Conservation (phyloP, 2,888 invertebrate species). For the Norana najaformis region DNA sequence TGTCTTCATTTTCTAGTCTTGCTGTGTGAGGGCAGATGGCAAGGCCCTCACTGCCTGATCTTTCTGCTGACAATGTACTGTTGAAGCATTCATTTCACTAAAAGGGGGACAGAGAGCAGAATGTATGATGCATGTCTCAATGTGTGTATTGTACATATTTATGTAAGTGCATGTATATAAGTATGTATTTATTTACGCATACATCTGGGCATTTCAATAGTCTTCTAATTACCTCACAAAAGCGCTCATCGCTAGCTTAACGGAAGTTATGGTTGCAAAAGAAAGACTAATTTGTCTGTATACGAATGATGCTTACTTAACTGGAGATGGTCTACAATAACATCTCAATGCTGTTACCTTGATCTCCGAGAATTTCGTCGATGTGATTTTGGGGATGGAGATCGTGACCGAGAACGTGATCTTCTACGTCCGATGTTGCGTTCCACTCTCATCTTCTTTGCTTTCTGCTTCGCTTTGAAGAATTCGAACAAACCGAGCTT, state of each 20-base stretch:
- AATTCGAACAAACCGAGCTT: conserved; percentile 95
- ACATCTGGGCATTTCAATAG: too few relatives aligned
- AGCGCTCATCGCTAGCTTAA: too few relatives aligned
- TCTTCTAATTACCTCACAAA: too few relatives aligned
- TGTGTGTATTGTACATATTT: too few relatives aligned
- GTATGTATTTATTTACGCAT: too few relatives aligned
- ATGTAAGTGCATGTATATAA: too few relatives aligned
- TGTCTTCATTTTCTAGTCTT: not conserved
- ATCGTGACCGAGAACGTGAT: conserved; percentile 47
- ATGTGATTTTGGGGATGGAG: conserved; percentile 47
- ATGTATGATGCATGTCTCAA: too few relatives aligned
- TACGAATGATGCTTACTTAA: not conserved
- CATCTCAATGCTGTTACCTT: not conserved
- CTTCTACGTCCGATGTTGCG: conserved; percentile 37
- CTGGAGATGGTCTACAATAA: not conserved
- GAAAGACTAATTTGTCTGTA: not conserved
- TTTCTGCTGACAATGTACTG: too few relatives aligned
- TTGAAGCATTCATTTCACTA: too few relatives aligned
- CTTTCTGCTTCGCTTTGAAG: conserved; percentile 91
- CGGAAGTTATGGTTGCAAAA: not conserved
- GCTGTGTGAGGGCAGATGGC: not conserved
- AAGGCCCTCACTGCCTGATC: not conserved
- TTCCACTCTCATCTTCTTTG: conserved; percentile 80
- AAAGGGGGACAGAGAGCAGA: too few relatives aligned
- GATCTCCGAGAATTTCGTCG: conserved; percentile 21